These are phyloP conservation scores for Ophiodon elongatus DNA, from an alignment of 2,113 vertebrate species.

Conservation along the genomic window DNA sequence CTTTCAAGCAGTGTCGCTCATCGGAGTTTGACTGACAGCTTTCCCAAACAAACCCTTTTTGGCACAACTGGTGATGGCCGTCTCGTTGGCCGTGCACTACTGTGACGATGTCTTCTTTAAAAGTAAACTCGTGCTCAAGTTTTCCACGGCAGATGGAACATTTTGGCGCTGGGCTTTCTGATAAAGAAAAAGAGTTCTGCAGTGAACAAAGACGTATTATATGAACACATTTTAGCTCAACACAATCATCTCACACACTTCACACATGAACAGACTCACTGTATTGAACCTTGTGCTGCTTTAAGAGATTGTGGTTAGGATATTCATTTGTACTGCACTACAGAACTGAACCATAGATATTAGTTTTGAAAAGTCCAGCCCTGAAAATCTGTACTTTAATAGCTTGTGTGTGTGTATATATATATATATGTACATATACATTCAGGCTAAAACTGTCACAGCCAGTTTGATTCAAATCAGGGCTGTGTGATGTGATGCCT, in stretches of 20 bases:
- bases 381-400: not conserved
- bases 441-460: not conserved
- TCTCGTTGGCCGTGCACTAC: not conserved
- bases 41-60: not conserved
- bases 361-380: not conserved
- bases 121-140: not conserved
- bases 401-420: not conserved
- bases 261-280: conserved; percentile 26
- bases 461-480: not conserved
- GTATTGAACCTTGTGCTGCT: not conserved
- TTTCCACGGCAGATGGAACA: conserved; percentile 20
- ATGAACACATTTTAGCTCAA: not conserved
- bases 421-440: not conserved
- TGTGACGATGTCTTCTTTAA: not conserved
- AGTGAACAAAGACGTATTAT: conserved; percentile 23
- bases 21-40: not conserved
- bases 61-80: no score
- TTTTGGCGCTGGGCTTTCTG: not conserved
- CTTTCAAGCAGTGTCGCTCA: not conserved
- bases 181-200: not conserved
- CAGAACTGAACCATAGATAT: not conserved
- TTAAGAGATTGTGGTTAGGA: not conserved
- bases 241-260: not conserved
- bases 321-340: not conserved
- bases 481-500: not conserved